Evolutionary conservation across 2,888 invertebrate species (phyloP).

Genomic region (Synanthedon vespiformis): DNA sequence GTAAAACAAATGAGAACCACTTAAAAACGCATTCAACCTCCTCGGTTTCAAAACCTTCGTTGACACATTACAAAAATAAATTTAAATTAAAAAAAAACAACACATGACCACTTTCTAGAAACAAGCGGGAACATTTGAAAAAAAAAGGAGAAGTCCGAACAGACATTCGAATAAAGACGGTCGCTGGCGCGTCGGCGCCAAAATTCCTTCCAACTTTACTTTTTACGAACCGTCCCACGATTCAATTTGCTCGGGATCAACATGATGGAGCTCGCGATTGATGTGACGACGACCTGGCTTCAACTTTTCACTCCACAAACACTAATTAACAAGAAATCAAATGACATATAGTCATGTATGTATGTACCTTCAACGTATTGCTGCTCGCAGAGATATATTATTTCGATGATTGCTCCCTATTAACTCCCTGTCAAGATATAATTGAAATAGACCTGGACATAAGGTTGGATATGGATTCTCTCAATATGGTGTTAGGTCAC

Average conservation of each 20-base stretch:
- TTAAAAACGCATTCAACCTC: too few relatives aligned
- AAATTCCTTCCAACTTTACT: constrained; percentile 48
- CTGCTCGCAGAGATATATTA: too few relatives aligned
- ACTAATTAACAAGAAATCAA: neutral
- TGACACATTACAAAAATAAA: neutral
- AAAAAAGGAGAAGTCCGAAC: constrained; percentile 11
- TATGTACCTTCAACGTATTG: too few relatives aligned
- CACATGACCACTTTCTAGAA: neutral
- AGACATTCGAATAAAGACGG: constrained; percentile 54
- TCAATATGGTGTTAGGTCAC: too few relatives aligned
- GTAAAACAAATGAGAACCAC: too few relatives aligned
- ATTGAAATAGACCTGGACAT: too few relatives aligned
- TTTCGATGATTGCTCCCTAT: too few relatives aligned
- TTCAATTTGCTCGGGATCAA: constrained; percentile 59
- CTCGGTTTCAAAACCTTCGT: neutral
- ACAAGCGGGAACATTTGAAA: constrained; percentile 25
- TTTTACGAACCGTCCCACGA: constrained; percentile 37
- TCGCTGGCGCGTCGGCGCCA: constrained; percentile 64
- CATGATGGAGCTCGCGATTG: constrained; percentile 27
- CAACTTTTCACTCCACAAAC: neutral
- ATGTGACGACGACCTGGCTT: neutral
- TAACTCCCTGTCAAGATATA: too few relatives aligned
- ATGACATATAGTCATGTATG: too few relatives aligned
- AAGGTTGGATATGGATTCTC: too few relatives aligned
- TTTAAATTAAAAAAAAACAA: neutral